phyloP scores from a whole-genome alignment of 2,113 vertebrate genomes.

The Urocynchramus pylzowi region DNA sequence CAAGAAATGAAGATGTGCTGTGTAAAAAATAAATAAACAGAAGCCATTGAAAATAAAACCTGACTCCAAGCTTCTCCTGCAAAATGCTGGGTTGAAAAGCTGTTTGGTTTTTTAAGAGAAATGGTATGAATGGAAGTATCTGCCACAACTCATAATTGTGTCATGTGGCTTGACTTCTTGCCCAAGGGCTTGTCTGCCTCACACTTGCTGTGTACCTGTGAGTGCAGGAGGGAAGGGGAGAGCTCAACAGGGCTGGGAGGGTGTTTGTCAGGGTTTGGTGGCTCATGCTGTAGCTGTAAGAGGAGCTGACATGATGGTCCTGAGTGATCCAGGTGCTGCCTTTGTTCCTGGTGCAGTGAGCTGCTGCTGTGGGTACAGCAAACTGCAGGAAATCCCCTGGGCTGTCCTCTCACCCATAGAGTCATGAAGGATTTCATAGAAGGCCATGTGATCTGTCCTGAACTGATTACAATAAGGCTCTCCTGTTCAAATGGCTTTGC shows the following conservation, averaged over 20 bases:
- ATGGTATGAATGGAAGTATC: not conserved
- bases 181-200: not conserved
- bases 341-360: not conserved
- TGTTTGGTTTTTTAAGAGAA: not conserved
- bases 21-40: not conserved
- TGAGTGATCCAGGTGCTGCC: not conserved
- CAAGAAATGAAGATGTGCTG: not conserved
- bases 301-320: not conserved
- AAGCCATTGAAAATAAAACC: not conserved
- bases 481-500: not conserved
- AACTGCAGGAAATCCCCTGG: not conserved
- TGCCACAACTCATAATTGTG: not conserved
- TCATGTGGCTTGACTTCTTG: not conserved
- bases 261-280: not conserved
- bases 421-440: accelerated
- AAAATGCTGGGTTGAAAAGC: not conserved
- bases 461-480: not conserved
- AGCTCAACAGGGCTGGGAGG: not conserved
- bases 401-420: accelerated
- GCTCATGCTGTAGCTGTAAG: not conserved
- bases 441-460: not conserved
- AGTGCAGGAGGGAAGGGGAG: not conserved
- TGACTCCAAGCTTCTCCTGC: not conserved
- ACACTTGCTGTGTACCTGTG: accelerated
- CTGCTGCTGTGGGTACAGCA: not conserved